Evolutionary conservation across 2,888 invertebrate genomes (phyloP).

Genomic region (Halocaridina rubra): DNA sequence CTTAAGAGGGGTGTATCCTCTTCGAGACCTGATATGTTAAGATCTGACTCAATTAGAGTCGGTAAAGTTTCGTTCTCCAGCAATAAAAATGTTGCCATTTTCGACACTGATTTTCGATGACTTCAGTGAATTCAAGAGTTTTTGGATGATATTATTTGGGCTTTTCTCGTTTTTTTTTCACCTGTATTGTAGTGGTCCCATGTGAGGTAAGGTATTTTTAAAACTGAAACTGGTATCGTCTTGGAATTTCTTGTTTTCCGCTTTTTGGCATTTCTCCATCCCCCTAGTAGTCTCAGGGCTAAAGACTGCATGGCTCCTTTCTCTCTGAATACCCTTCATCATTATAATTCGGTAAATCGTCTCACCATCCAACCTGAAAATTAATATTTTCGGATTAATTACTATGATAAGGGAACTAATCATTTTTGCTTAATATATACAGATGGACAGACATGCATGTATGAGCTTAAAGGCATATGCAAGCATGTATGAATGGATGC

Average conservation of each 20-base stretch:
- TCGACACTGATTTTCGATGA: neutral
- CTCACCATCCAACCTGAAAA: too few relatives aligned
- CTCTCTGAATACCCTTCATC: too few relatives aligned
- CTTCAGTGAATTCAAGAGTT: neutral
- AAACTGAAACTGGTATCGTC: neutral
- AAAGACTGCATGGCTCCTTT: too few relatives aligned
- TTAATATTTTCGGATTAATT: too few relatives aligned
- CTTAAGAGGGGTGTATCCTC: neutral
- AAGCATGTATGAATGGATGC: too few relatives aligned
- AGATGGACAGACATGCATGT: too few relatives aligned
- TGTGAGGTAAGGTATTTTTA: neutral
- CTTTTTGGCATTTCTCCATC: neutral
- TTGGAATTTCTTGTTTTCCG: neutral
- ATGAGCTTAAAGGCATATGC: too few relatives aligned
- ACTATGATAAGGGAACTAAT: too few relatives aligned
- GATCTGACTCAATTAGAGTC: conserved; percentile 7
- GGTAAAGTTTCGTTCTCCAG: conserved; percentile 15
- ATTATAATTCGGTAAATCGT: too few relatives aligned
- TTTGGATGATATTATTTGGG: neutral
- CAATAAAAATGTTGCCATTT: conserved; percentile 2
- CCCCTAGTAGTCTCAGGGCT: neutral
- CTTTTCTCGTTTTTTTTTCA: neutral
- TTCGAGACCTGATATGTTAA: conserved; percentile 41
- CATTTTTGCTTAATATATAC: too few relatives aligned
- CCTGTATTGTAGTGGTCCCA: neutral